Percentiles rank a stretch among this genome's conserved stretches.
Evolutionary conservation across 2,113 vertebrate genomes (phyloP).

Genomic region (Channa maculata): DNA sequence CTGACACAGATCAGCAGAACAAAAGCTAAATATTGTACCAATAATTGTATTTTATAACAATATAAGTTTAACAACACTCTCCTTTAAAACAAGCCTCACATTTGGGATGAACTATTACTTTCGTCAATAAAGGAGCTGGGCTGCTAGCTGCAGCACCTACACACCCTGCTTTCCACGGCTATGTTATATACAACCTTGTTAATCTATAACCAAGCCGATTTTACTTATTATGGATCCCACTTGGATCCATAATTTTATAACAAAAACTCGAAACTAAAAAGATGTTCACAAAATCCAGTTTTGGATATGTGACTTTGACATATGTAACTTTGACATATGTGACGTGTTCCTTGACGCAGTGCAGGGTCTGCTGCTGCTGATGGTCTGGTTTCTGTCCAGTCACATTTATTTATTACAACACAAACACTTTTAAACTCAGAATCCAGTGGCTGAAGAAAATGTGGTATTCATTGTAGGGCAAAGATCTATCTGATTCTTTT

Average conservation of each 20-base stretch:
- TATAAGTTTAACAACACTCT: too few relatives aligned
- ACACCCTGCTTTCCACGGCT: too few relatives aligned
- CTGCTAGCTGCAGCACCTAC: too few relatives aligned
- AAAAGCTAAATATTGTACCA: too few relatives aligned
- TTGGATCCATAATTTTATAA: neutral
- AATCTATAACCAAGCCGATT: neutral
- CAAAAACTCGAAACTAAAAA: constrained; percentile 6
- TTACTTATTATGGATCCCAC: neutral
- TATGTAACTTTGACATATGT: constrained; percentile 16
- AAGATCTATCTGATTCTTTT: constrained; percentile 41
- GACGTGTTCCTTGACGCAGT: constrained; percentile 6
- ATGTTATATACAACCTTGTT: neutral
- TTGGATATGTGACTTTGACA: constrained; percentile 11
- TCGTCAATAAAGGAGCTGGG: too few relatives aligned
- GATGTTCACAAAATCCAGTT: neutral
- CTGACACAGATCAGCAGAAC: too few relatives aligned
- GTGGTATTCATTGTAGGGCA: constrained; percentile 6
- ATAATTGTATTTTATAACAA: too few relatives aligned
- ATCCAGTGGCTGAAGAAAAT: constrained; percentile 11
- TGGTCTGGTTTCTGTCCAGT: constrained; percentile 13
- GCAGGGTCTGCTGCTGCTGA: constrained; percentile 6
- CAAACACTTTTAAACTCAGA: neutral
- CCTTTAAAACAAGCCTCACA: too few relatives aligned
- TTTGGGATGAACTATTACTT: too few relatives aligned
- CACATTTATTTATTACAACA: constrained; percentile 21